These are phyloP conservation scores for Gila robusta DNA, from an alignment of 2,797 vertebrate species.

Conservation along the genomic window DNA sequence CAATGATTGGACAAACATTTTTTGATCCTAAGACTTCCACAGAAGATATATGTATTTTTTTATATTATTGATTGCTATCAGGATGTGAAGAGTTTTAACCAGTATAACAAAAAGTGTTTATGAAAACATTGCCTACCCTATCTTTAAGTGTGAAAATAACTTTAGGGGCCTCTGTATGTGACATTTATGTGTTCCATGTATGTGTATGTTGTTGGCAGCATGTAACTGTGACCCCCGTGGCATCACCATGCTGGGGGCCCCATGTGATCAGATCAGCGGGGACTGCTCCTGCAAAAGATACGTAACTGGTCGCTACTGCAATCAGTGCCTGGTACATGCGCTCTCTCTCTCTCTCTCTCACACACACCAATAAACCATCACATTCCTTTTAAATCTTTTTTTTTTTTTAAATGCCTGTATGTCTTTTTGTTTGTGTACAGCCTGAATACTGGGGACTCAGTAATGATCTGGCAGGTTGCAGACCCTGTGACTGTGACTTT, in stretches of 20 bases:
- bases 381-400: neutral
- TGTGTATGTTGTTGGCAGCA: slow-evolving; percentile 67
- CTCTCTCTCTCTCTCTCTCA: neutral
- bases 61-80: too few species aligned
- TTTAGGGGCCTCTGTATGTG: neutral
- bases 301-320: slow-evolving; percentile 85
- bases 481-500: slow-evolving; percentile 88
- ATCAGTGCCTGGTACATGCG: slow-evolving; percentile 85
- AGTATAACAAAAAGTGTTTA: neutral
- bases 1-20: too few species aligned
- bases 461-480: slow-evolving; percentile 83
- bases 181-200: neutral
- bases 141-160: neutral
- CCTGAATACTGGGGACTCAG: slow-evolving; percentile 91
- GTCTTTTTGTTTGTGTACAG: slow-evolving; percentile 67
- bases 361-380: neutral
- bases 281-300: slow-evolving; percentile 91
- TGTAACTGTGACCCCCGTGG: slow-evolving; percentile 87
- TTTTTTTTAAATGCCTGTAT: slow-evolving; percentile 11
- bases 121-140: neutral
- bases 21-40: too few species aligned
- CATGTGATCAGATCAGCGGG: slow-evolving; percentile 87
- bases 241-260: slow-evolving; percentile 76
- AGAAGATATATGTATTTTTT: too few species aligned
- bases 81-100: neutral